Evolutionary conservation across 30 jellyfish, hydroid and myxozoan genomes (phyloP).

Genomic region (Chrysaora quinquecirrha): DNA sequence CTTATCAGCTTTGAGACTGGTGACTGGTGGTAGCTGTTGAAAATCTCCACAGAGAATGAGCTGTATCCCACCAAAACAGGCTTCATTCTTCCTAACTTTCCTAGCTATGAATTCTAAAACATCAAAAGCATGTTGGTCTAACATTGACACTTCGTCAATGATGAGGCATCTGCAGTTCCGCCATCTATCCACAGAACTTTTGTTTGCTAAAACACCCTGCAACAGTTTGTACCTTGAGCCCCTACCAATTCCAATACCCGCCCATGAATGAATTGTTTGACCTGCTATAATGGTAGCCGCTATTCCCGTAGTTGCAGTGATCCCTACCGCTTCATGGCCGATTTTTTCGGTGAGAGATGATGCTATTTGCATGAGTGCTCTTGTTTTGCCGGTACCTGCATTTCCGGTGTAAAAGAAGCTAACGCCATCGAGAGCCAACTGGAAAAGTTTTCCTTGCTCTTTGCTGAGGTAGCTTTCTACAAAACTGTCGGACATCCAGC

Average conservation of each 20-base stretch:
- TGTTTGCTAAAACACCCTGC: neutral
- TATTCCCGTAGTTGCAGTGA: conserved; percentile 12
- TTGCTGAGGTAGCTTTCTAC: too few species aligned
- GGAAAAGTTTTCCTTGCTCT: neutral
- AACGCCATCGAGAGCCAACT: neutral
- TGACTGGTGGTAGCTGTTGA: neutral
- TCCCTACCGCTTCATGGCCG: neutral
- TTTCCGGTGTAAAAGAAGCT: neutral
- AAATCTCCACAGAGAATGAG: too few species aligned
- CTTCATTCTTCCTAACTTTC: neutral
- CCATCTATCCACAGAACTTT: neutral
- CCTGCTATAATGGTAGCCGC: conserved; percentile 9
- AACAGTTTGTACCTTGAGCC: conserved; percentile 5
- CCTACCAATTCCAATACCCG: conserved; percentile 4
- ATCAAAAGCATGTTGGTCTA: neutral
- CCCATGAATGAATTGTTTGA: neutral
- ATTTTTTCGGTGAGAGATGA: neutral
- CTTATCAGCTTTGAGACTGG: neutral
- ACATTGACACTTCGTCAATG: conserved; percentile 5
- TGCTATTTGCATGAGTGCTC: neutral
- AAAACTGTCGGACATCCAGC: too few species aligned
- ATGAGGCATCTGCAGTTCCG: neutral
- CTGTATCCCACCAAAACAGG: conserved; percentile 10
- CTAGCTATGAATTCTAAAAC: conserved; percentile 5
- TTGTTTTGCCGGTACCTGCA: conserved; percentile 26